phyloP scores from a whole-genome alignment of 92 coral and sea anemone genomes.

The Ricordea florida region DNA sequence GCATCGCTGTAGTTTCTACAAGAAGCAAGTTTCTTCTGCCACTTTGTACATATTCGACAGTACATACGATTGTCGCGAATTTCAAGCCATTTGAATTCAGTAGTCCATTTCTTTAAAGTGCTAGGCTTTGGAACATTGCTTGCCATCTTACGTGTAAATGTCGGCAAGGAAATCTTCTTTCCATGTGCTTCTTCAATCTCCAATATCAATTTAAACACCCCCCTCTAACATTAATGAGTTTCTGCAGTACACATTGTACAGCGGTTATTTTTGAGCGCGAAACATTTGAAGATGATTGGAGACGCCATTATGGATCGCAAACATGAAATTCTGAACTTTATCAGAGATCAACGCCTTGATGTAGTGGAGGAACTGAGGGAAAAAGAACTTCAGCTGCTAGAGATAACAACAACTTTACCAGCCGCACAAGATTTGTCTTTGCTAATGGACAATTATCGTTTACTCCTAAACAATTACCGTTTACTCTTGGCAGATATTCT shows the following conservation, averaged over 20 bases:
- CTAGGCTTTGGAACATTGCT: slow-evolving; percentile 2
- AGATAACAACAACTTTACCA: background rate
- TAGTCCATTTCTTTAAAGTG: background rate
- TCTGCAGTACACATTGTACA: too few relatives aligned
- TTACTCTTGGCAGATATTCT: background rate
- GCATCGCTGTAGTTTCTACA: slow-evolving; percentile 28
- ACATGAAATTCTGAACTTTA: background rate
- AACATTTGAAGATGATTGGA: too few relatives aligned
- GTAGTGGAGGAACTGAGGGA: slow-evolving; percentile 1
- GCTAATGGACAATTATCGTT: slow-evolving; percentile 12
- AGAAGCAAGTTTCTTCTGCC: background rate
- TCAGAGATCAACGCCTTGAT: slow-evolving; percentile 4
- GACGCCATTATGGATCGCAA: background rate
- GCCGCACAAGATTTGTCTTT: background rate
- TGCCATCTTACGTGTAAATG: background rate
- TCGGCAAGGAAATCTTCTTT: background rate
- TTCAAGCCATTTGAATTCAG: background rate
- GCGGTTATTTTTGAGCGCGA: too few relatives aligned
- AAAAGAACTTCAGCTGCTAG: slow-evolving; percentile 10
- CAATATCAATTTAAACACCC: slow-evolving; percentile 1
- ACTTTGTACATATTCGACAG: slow-evolving; percentile 10
- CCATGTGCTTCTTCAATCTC: background rate
- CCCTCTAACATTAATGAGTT: background rate
- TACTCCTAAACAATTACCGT: background rate
- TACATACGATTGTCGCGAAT: too few relatives aligned